Evolutionary conservation across 2,888 invertebrate species (phyloP).

Genomic region (Terebella lapidaria): DNA sequence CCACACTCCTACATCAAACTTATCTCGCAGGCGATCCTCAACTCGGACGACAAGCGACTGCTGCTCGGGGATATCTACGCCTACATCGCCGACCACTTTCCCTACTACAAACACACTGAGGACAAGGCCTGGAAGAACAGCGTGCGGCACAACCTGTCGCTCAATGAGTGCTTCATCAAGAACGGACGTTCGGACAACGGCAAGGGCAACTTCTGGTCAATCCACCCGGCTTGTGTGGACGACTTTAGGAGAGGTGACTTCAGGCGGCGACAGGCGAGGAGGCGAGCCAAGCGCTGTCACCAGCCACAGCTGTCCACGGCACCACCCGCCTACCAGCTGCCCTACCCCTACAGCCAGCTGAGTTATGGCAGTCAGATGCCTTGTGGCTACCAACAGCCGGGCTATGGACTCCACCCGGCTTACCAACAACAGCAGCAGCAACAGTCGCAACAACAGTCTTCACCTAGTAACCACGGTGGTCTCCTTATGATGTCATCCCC

Average conservation of each 20-base stretch:
- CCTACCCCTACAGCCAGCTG: not conserved
- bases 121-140: conserved; percentile 49
- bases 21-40: conserved; percentile 50
- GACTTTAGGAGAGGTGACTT: conserved; percentile 17
- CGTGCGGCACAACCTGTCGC: conserved; percentile 47
- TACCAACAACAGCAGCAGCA: no score
- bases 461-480: no score
- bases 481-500: no score
- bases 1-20: conserved; percentile 17
- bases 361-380: no score
- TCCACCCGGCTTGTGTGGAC: conserved; percentile 16
- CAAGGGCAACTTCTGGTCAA: conserved; percentile 89
- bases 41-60: conserved; percentile 36
- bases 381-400: no score
- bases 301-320: not conserved
- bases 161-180: conserved; percentile 50
- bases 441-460: no score
- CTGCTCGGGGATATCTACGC: conserved; percentile 48
- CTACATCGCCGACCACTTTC: conserved; percentile 43
- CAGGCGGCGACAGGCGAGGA: conserved; percentile 5
- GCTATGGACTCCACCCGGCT: no score
- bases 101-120: conserved; percentile 37
- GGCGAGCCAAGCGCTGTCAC: not conserved
- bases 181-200: conserved; percentile 65
- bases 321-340: not conserved